Evolutionary conservation across 1,140 invertebrate species (phyloP).

Genomic region (Meloidogyne exigua): DNA sequence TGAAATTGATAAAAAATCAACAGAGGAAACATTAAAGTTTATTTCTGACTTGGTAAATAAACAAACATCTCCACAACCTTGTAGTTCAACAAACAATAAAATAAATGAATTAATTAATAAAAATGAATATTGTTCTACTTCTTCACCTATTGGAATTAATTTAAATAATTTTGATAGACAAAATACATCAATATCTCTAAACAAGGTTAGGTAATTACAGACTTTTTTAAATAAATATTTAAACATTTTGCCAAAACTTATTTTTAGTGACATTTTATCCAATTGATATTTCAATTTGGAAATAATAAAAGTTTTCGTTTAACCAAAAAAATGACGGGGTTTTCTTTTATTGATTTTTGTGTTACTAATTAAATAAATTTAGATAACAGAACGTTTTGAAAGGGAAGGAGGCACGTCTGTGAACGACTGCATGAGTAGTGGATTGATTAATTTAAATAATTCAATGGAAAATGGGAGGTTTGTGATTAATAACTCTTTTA

Average conservation of each 20-base stretch:
- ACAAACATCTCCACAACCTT: background rate
- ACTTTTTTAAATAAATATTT: background rate
- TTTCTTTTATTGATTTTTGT: background rate
- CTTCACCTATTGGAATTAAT: constrained; percentile 4
- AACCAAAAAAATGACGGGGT: background rate
- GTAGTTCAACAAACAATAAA: background rate
- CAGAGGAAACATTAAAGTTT: constrained; percentile 24
- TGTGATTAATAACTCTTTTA: background rate
- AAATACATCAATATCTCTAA: background rate
- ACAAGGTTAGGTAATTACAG: background rate
- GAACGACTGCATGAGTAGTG: background rate
- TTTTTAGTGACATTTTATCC: background rate
- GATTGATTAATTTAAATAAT: background rate
- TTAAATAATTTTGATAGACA: background rate
- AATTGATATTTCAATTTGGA: background rate
- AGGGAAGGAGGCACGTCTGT: background rate
- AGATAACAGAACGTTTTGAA: background rate
- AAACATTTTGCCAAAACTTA: constrained; percentile 1
- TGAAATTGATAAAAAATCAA: constrained; percentile 17
- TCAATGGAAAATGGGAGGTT: background rate
- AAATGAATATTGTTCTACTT: background rate
- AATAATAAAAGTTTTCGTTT: background rate
- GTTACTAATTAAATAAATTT: background rate
- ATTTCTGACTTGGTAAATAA: constrained; percentile 24
- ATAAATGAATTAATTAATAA: background rate